Evolutionary conservation across 2,888 invertebrate species (phyloP).

Genomic region (Cinara cedri): DNA sequence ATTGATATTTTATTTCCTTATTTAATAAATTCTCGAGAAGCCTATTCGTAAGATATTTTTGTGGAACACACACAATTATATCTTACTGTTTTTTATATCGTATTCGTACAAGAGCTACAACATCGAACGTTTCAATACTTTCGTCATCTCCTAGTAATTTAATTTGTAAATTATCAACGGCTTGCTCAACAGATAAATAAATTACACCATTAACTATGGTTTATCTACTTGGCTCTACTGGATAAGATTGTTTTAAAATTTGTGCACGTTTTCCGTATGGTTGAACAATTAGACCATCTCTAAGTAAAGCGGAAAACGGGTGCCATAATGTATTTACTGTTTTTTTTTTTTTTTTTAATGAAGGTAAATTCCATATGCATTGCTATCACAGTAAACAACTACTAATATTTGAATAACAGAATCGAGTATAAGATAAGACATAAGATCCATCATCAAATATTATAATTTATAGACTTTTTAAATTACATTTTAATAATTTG

Average conservation of each 20-base stretch:
- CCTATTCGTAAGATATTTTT: too few relatives aligned
- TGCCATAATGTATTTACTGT: not conserved
- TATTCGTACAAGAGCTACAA: too few relatives aligned
- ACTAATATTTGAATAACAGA: slow-evolving; percentile 8
- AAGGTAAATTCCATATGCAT: not conserved
- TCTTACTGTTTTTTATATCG: too few relatives aligned
- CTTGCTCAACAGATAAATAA: not conserved
- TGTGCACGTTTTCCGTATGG: not conserved
- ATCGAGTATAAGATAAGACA: slow-evolving; percentile 22
- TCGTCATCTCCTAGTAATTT: not conserved
- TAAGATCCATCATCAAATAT: not conserved
- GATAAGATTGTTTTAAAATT: not conserved
- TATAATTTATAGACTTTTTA: too few relatives aligned
- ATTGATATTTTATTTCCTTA: too few relatives aligned
- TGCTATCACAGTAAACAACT: slow-evolving; percentile 11
- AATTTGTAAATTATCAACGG: not conserved
- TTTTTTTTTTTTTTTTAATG: not conserved
- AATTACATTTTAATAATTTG: too few relatives aligned
- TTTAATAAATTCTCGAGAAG: too few relatives aligned
- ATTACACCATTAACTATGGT: not conserved
- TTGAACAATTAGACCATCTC: slow-evolving; percentile 8
- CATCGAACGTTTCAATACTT: too few relatives aligned
- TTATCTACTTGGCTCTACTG: not conserved
- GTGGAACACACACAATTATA: too few relatives aligned
- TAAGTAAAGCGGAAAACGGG: not conserved